Conservation (phyloP, 2,797 vertebrate species). For the Poeciliopsis turneri region DNA sequence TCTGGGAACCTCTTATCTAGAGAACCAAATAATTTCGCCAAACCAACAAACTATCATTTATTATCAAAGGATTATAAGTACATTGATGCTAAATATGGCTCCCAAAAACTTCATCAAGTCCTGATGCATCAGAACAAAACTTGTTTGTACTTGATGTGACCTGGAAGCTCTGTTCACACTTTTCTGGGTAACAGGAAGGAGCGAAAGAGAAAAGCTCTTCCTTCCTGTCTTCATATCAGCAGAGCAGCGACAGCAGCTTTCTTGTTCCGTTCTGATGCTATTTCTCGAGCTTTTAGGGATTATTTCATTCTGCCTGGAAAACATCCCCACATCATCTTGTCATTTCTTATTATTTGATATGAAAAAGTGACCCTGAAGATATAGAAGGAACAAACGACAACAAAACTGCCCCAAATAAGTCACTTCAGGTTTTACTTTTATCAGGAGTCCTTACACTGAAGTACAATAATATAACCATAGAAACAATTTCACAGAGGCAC, state of each 20-base stretch:
- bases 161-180: neutral
- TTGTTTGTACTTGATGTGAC: neutral
- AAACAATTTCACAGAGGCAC: neutral
- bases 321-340: neutral
- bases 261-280: constrained; percentile 1
- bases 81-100: neutral
- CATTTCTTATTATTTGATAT: neutral
- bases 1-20: too few species aligned
- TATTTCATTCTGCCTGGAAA: constrained; percentile 17
- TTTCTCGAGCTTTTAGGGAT: constrained; percentile 11
- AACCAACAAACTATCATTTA: too few species aligned
- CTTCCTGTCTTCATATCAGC: neutral
- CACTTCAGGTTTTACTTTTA: constrained; percentile 29
- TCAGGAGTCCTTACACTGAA: constrained; percentile 5
- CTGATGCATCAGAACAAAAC: neutral
- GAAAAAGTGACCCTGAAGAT: neutral
- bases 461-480: constrained; percentile 2
- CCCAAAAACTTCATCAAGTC: neutral
- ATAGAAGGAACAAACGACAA: neutral
- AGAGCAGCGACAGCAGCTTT: neutral
- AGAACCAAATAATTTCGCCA: too few species aligned
- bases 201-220: neutral
- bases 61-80: neutral
- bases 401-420: neutral
- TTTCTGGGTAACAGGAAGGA: neutral